phyloP scores from a whole-genome alignment of 2,888 invertebrate genomes.

The Macaria liturata region DNA sequence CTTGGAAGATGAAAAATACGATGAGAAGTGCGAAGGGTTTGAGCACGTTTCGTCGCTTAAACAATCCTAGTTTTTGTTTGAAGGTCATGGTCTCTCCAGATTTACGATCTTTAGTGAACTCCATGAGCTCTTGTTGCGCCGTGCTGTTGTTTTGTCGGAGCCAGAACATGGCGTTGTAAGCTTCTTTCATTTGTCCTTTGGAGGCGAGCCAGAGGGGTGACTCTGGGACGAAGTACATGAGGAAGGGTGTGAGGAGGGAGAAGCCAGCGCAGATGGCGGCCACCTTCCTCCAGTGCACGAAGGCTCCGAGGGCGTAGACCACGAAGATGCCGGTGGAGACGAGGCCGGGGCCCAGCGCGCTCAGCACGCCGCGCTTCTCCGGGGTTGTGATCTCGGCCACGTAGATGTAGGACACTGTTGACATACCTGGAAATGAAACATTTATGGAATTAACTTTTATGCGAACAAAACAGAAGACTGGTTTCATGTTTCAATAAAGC shows the following conservation, averaged over 20 bases:
- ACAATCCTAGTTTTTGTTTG: slow-evolving; percentile 65
- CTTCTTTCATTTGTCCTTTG: slow-evolving; percentile 83
- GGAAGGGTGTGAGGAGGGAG: slow-evolving; percentile 79
- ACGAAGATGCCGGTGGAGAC: slow-evolving; percentile 89
- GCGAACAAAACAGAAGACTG: too few relatives aligned
- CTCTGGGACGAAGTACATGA: slow-evolving; percentile 86
- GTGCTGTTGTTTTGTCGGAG: slow-evolving; percentile 84
- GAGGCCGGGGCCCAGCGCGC: slow-evolving; percentile 87
- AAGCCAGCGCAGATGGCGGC: slow-evolving; percentile 85
- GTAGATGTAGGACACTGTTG: slow-evolving; percentile 86
- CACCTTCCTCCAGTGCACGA: slow-evolving; percentile 86
- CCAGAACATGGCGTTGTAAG: slow-evolving; percentile 85
- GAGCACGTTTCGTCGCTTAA: slow-evolving; percentile 82
- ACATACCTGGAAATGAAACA: slow-evolving; percentile 82
- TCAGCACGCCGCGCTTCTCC: slow-evolving; percentile 86
- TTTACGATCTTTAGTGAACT: slow-evolving; percentile 78
- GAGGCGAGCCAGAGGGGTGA: slow-evolving; percentile 87
- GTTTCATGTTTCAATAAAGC: too few relatives aligned
- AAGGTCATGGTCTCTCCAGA: slow-evolving; percentile 63
- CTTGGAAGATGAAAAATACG: slow-evolving; percentile 87
- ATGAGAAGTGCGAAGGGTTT: slow-evolving; percentile 87
- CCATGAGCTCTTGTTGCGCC: slow-evolving; percentile 86
- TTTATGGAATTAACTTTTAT: not conserved
- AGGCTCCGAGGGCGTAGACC: slow-evolving; percentile 86
- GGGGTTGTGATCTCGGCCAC: slow-evolving; percentile 88